phyloP scores from a whole-genome alignment of 2,888 invertebrate genomes.

The Clitarchus hookeri region DNA sequence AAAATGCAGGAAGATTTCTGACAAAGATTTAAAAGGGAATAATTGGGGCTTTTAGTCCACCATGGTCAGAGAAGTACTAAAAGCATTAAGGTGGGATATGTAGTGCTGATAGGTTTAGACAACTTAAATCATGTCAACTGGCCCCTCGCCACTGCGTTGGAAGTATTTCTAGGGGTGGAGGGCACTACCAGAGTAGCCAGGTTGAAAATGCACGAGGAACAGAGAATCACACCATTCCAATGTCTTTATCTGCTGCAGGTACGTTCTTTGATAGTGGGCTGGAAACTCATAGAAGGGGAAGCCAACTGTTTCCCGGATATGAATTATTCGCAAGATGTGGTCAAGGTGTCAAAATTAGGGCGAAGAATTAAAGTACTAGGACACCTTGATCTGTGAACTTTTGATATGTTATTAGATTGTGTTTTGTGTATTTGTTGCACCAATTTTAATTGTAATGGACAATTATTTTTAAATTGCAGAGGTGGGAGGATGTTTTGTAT shows the following conservation, averaged over 20 bases:
- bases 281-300: not conserved
- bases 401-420: too few species aligned
- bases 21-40: not conserved
- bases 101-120: not conserved
- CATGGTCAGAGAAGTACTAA: not conserved
- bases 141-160: not conserved
- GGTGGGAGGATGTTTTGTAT: too few species aligned
- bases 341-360: not conserved
- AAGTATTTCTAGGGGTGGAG: not conserved
- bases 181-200: not conserved
- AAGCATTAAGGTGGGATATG: not conserved
- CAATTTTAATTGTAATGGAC: too few species aligned
- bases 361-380: not conserved
- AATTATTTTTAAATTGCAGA: too few species aligned
- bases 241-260: not conserved
- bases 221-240: not conserved
- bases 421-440: too few species aligned
- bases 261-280: not conserved
- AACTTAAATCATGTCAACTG: not conserved
- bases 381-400: not conserved
- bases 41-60: not conserved
- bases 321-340: not conserved
- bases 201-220: not conserved
- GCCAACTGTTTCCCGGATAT: not conserved
- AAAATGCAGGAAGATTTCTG: not conserved